Evolutionary conservation across 2,113 vertebrate genomes (phyloP), one percentile per base, ranked within the genome.

Genomic region (Odocoileus virginianus): DNA sequence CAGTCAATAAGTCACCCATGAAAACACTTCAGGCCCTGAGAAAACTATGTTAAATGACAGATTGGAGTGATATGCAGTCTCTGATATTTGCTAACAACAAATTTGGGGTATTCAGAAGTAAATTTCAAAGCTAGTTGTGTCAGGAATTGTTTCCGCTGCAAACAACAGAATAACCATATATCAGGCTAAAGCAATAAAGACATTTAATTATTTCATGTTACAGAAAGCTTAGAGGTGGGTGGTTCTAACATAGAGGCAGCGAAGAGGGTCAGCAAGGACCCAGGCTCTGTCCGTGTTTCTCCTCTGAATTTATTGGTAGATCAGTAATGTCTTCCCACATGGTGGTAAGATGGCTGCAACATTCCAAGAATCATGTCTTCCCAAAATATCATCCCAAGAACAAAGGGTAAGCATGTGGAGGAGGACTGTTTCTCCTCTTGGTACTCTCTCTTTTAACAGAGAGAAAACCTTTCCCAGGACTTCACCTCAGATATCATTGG

Each of bases 11-110:
- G 19, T 71, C 58, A 96, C 74, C 82, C 95, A 15, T 23, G 47
- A 52, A 97, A 93, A 94, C 94, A 94, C 43, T 85, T 36, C 47
- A 36, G 87, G 25, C 7, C 78, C 47, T n/a, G 33, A 85, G 90
- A 89, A 91, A 92, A 82, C 25, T 7, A 27, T 21, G 5, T 76
- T 64, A 91, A 93, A 93, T 91, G 88, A 90, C 13, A 85, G 43
- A 61, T 27, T 83, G 28, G 36, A 54, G 36, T 55, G 40, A 36
- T 30, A 8, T 58, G 52, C 78, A 90, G 36, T 84, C 61, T 96
- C 85, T 81, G 82, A 67, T 91, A 93, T 94, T 92, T 97, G 74
- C 74, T 94, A 94, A 85, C 47, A 89, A 74, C 81, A 88, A 93
- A 96, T 91, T 36, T 25, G 45, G 36, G 76, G 2, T 91, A 19